Evolutionary conservation across 2,888 invertebrate species (phyloP).

Genomic region (Nycteola revayana): DNA sequence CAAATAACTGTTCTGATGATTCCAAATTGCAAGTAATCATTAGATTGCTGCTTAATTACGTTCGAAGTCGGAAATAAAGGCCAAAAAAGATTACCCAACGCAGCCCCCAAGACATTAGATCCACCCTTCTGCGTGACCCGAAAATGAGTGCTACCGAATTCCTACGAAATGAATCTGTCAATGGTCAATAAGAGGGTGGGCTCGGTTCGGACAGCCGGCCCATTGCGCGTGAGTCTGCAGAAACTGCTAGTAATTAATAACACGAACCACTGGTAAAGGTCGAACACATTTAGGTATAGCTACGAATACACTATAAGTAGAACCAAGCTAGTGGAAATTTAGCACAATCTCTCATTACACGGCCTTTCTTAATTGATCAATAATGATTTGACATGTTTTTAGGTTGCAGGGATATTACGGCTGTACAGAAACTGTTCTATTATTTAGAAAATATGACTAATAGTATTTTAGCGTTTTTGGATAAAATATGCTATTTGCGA

Average conservation of each 20-base stretch:
- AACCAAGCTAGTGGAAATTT: conserved; percentile 1
- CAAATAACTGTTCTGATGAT: too few relatives aligned
- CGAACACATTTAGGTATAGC: conserved; percentile 32
- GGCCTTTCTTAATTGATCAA: conserved; percentile 20
- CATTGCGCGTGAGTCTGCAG: conserved; percentile 53
- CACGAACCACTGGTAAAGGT: conserved; percentile 28
- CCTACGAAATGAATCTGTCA: conserved; percentile 37
- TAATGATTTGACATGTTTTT: conserved; percentile 29
- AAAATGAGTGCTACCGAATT: conserved; percentile 16
- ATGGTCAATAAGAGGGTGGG: conserved; percentile 38
- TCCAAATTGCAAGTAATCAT: too few relatives aligned
- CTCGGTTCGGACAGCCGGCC: conserved; percentile 43
- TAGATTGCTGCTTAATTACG: too few relatives aligned
- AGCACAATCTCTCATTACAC: conserved; percentile 12
- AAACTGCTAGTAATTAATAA: conserved; percentile 55
- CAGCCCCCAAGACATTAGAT: too few relatives aligned
- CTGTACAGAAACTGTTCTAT: too few relatives aligned
- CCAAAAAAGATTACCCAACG: too few relatives aligned
- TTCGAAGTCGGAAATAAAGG: too few relatives aligned
- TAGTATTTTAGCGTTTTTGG: too few relatives aligned
- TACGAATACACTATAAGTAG: conserved; percentile 10
- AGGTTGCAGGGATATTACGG: too few relatives aligned
- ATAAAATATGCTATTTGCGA: too few relatives aligned
- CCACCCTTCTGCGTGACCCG: not conserved
- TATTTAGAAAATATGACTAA: too few relatives aligned